Base-by-base conservation (phyloP, 2,113 vertebrate species). In the Fukomys damarensis region DNA sequence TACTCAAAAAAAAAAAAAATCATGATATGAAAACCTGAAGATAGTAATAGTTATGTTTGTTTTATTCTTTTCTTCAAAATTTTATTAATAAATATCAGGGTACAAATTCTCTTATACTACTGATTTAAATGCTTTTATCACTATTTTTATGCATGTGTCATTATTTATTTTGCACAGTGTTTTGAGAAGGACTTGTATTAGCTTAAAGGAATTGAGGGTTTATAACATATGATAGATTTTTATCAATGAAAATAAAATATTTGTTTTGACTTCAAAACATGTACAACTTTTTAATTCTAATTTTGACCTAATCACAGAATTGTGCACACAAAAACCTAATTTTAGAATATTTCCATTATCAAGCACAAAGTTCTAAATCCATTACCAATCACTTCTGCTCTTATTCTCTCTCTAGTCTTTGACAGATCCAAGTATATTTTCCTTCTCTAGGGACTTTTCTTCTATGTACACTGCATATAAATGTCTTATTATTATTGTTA, bases 401-500 rank as follows among this genome's bases (percentile, higher is more conserved):
- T 1, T 4, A 0, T n/a, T 24, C 1, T 80, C 1, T 52, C 26
- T 22, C 20, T 5, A 52, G 1, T 0, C 11, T 30, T 20, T 74
- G 38, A 24, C 0, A 58, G 3, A 1, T 32, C 22, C 2, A 17
- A 56, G 41, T 46, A 6, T 56, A 20, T 7, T 32, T 90, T 49
- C 26, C 77, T 8, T 49, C 16, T 80, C 24, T 68, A 10, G 16
- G 5, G 9, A 86, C 13, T 68, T 66, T 5, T 49, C 22, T 74
- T 2, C n/a, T 80, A n/a, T 66, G 9, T 35, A 56, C 11, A 85
- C 65, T 81, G 95, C 7, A n/a, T 61, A 24, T 19, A 59, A 65
- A 85, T 61, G 10, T 30, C 30, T 90, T 86, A 41, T 22, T 76
- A 52, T 93, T 95, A 84, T 49, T 84, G 85, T 92, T 72, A 93